Evolutionary conservation across 2,797 vertebrate species (phyloP).

Genomic region (Aplochiton taeniatus): DNA sequence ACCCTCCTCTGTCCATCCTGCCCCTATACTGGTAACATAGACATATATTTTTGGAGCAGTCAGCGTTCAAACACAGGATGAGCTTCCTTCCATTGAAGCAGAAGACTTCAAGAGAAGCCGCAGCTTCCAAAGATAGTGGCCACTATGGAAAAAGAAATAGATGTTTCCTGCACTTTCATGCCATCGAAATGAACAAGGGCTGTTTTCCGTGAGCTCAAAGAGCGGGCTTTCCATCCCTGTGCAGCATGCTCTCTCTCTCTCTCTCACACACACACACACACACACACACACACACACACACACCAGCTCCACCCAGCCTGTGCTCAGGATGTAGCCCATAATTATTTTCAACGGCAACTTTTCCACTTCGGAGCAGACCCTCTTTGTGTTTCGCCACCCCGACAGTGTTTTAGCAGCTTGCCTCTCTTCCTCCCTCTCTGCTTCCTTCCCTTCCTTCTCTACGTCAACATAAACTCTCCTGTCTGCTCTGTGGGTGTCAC

Average conservation of each 20-base stretch:
- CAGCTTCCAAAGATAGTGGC: not conserved
- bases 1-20: constrained; percentile 10
- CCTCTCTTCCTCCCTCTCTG: too few species aligned
- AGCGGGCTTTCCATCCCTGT: not conserved
- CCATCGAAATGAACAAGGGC: not conserved
- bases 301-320: constrained; percentile 51
- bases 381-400: constrained; percentile 67
- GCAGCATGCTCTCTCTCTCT: not conserved
- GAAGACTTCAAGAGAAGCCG: not conserved
- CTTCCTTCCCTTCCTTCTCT: not conserved
- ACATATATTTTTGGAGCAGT: constrained; percentile 26
- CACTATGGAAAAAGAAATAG: not conserved
- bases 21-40: constrained; percentile 16
- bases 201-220: not conserved
- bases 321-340: constrained; percentile 56
- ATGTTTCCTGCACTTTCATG: not conserved
- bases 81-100: constrained; percentile 11
- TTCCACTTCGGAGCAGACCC: constrained; percentile 59
- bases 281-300: constrained; percentile 20
- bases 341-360: constrained; percentile 68
- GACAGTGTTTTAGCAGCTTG: constrained; percentile 31
- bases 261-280: constrained; percentile 3
- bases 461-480: constrained; percentile 15
- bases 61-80: constrained; percentile 23
- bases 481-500: constrained; percentile 26